A percentile compares a stretch with the other conserved stretches of the same genome.
Evolutionary conservation across 1,140 invertebrate genomes (phyloP).

Genomic region (Sitobion miscanthi): DNA sequence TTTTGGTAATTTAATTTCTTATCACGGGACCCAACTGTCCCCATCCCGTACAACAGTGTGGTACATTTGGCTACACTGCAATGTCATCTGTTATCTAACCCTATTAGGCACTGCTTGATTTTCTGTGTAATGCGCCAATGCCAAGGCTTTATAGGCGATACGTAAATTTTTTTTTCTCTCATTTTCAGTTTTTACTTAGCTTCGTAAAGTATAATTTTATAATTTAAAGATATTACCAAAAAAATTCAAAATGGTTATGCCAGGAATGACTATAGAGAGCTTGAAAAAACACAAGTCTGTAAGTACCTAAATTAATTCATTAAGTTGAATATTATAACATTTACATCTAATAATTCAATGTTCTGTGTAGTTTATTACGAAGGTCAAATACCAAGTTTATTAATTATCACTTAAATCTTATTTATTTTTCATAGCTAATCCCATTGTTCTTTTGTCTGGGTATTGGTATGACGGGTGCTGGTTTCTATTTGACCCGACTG

Average conservation of each 20-base stretch:
- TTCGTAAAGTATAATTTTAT: neutral
- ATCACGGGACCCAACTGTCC: too few relatives aligned
- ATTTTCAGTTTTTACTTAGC: neutral
- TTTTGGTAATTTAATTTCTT: too few relatives aligned
- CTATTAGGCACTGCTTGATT: neutral
- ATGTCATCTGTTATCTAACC: constrained; percentile 46
- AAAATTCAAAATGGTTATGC: constrained; percentile 55
- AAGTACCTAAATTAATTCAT: neutral
- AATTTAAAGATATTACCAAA: neutral
- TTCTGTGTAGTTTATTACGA: neutral
- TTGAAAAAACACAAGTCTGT: constrained; percentile 56
- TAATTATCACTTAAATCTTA: neutral
- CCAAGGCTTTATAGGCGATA: neutral
- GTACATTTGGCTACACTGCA: constrained; percentile 11
- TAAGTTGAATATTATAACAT: neutral
- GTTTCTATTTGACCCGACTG: constrained; percentile 71
- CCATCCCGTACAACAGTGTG: too few relatives aligned
- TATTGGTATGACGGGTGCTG: constrained; percentile 68
- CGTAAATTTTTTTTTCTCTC: neutral
- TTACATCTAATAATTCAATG: neutral
- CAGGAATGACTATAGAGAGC: constrained; percentile 48
- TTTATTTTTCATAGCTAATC: constrained; percentile 70
- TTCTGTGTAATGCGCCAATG: neutral
- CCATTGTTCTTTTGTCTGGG: constrained; percentile 78
- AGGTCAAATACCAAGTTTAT: constrained; percentile 37